A percentile compares a stretch with the other conserved stretches of the same genome.
phyloP scores from a whole-genome alignment of 2,797 vertebrate species.

The Carapus acus region DNA sequence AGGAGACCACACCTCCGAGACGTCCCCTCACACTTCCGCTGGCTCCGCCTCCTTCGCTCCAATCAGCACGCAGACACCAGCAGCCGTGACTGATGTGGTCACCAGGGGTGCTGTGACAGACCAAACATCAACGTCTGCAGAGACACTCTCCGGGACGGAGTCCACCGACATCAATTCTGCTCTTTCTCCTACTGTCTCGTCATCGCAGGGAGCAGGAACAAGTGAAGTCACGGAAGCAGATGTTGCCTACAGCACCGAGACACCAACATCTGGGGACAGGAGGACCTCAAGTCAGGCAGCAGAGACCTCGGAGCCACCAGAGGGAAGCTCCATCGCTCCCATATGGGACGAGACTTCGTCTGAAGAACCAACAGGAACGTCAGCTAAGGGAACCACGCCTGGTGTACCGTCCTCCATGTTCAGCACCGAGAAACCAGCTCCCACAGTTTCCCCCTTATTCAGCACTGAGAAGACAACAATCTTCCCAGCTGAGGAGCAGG shows the following conservation, averaged over 20 bases:
- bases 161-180: too few species aligned
- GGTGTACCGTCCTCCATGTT: background rate
- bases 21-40: background rate
- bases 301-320: too few species aligned
- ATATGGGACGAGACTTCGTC: too few species aligned
- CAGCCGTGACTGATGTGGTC: background rate
- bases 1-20: conserved; percentile 12
- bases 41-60: background rate
- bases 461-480: conserved; percentile 2
- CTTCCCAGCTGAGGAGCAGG: background rate
- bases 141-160: too few species aligned
- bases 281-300: too few species aligned
- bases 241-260: too few species aligned
- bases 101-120: background rate
- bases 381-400: background rate
- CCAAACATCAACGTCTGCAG: background rate
- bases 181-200: too few species aligned
- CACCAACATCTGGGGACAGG: too few species aligned
- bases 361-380: background rate
- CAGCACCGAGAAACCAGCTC: conserved; percentile 6
- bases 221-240: too few species aligned
- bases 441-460: background rate
- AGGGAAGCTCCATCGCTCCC: too few species aligned
- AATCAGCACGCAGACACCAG: background rate
- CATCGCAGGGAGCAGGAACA: too few species aligned